Base-by-base conservation (phyloP, 2,888 invertebrate species). In the Cryptus viduatorius region DNA sequence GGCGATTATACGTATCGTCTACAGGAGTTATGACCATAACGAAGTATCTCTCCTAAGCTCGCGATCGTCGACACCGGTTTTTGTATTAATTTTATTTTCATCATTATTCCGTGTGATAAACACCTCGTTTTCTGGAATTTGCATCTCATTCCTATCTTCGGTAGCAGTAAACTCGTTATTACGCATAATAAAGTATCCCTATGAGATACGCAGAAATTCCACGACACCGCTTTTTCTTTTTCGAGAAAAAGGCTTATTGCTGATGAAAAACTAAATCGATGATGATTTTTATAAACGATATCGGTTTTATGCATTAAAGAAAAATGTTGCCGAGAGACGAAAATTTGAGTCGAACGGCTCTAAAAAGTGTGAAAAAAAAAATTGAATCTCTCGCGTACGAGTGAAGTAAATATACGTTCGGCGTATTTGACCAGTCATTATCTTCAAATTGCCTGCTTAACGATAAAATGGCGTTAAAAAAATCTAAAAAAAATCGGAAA, bases 81-180 rank as follows among this genome's bases (percentile, higher is more conserved):
- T 44, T 68, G 64, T 75, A 68, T 86, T 72, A 72, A 83, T 73
- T 76, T 76, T 72, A 80, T 81, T 86, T 59, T 64, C 65, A 71
- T 79, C 42, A 76, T 75, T 75, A 78, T 81, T 81, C 68, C 75
- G n/a, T 53, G 59, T 71, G 71, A 83, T 86, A 79, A 83, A 85
- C 69, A 81, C 78, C 75, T 83, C 31, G 79, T 83, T 65, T 42
- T 29, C 53, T 76, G 48, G 42, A 65, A 67, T 76, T 75, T 59
- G 71, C 79, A 79, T 79, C 73, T n/a, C 76, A 65, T 71, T 72
- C 64, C 16, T 16, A 53, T 37, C 69, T 29, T 44, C 56, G 65
- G 44, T 50, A 59, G 79, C 69, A 71, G 75, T 56, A 79, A 79
- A 71, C 69, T 79, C 75, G 69, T 76, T 56, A 71, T 56, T 42